Base-by-base conservation (phyloP, 2,888 invertebrate genomes). In the Sinohyriopsis cumingii region DNA sequence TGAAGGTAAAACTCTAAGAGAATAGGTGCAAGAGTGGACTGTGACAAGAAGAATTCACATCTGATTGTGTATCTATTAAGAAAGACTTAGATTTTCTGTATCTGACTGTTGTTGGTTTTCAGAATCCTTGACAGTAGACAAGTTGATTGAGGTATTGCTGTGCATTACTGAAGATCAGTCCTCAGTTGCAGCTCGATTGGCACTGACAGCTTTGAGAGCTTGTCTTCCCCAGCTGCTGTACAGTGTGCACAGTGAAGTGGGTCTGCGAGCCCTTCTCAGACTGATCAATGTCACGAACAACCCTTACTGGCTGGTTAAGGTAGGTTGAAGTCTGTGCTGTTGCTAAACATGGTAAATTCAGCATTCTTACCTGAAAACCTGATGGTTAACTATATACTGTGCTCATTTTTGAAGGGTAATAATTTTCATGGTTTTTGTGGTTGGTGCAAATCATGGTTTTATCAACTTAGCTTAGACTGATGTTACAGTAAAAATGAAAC, bases 241-340 rank as follows among this genome's bases (percentile, higher is more conserved):
- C 85, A 94, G 94, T 63, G 89, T 92, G 12, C 92, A 93, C 76
- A 93, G 93, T 90, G 82, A 90, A 3, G 84, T 92, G 19, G 91
- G 93, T 5, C 88, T 93, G 24, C 91, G 92, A 20, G 88, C 94
- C 7, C 89, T 96, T 61, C 92, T 93, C 74, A 90, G 92, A 25
- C 90, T 96, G 9, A 92, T 94, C 18, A 89, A 91, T 45, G 91
- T 95, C 2, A 93, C 93, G 69, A 91, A 91, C 59, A 95, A 95
- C 89, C 93, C 94, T 0, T 96, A 96, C 89, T 96, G 96, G 95
- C 91, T 96, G 65, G 94, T 96, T 63, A 94, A 94, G 91, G 94
- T 95, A 79, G 91, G 91, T 54, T 6, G 15, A 45, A 45, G 3
- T 15, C 15, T n/a, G 12, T 15, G 7, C 5, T 64, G 18, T n/a